Conservation (phyloP, 1,140 invertebrate species). For the Trigoniulus corallinus region DNA sequence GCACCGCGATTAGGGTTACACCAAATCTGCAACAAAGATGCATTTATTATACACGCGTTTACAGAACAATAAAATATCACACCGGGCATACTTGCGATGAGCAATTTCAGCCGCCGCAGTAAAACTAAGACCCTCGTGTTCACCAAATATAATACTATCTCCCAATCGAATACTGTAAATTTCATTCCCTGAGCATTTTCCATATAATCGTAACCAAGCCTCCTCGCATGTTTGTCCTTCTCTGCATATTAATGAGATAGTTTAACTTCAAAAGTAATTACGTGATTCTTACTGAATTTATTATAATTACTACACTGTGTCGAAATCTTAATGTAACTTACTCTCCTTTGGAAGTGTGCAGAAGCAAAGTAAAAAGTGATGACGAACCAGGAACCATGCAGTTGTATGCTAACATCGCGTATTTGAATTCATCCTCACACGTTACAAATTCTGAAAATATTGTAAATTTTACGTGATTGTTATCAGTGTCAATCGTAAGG, state of each 20-base stretch:
- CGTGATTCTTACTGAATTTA: not conserved
- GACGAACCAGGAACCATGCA: constrained; percentile 94
- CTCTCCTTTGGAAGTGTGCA: constrained; percentile 93
- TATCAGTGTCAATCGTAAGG: too few relatives aligned
- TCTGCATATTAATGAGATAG: constrained; percentile 32
- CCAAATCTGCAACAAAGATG: constrained; percentile 50
- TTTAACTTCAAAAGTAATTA: not conserved
- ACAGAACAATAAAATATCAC: constrained; percentile 2
- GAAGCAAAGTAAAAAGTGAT: constrained; percentile 83
- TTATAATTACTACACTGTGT: too few relatives aligned
- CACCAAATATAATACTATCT: constrained; percentile 91
- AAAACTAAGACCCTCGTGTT: constrained; percentile 97
- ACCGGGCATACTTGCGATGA: constrained; percentile 72
- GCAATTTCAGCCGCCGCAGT: constrained; percentile 97
- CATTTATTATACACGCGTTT: not conserved
- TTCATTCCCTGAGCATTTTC: constrained; percentile 95
- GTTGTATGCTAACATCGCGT: constrained; percentile 90
- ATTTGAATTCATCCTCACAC: constrained; percentile 93
- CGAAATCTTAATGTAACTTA: constrained; percentile 42
- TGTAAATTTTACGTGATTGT: too few relatives aligned
- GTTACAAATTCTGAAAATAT: constrained; percentile 87
- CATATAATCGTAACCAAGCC: constrained; percentile 93
- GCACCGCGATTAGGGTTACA: constrained; percentile 83
- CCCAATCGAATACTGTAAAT: constrained; percentile 93
- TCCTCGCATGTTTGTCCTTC: constrained; percentile 92